These are phyloP conservation scores for Hylia prasina DNA, from an alignment of 2,113 vertebrate species.

Conservation along the genomic window DNA sequence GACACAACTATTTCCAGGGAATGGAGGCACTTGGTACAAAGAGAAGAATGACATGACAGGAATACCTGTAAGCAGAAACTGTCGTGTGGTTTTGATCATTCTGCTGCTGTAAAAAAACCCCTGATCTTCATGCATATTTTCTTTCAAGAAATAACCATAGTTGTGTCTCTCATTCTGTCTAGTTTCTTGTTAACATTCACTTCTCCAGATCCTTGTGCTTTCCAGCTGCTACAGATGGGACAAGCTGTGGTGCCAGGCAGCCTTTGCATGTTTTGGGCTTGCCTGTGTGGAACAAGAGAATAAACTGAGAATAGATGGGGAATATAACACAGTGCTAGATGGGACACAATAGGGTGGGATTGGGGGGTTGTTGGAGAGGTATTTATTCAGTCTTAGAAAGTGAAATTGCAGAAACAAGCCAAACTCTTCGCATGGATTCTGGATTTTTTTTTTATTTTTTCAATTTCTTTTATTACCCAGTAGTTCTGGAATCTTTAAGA, in stretches of 20 bases:
- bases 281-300: background rate
- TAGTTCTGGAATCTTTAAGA: background rate
- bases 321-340: background rate
- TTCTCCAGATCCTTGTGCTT: background rate
- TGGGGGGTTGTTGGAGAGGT: background rate
- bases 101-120: background rate
- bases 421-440: background rate
- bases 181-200: background rate
- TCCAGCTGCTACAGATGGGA: background rate
- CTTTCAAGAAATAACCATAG: constrained; percentile 1
- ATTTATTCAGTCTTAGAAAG: background rate
- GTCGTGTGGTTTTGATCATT: constrained; percentile 52
- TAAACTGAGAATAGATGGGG: background rate
- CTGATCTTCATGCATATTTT: background rate
- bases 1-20: background rate
- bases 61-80: constrained; percentile 45
- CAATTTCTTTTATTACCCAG: background rate
- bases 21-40: constrained; percentile 11
- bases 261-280: background rate
- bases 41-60: background rate
- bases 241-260: background rate
- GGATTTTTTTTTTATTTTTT: background rate
- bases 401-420: background rate
- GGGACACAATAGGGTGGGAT: background rate
- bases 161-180: constrained; percentile 32